Evolutionary conservation across 2,113 vertebrate genomes (phyloP).

Genomic region (Canis aureus): DNA sequence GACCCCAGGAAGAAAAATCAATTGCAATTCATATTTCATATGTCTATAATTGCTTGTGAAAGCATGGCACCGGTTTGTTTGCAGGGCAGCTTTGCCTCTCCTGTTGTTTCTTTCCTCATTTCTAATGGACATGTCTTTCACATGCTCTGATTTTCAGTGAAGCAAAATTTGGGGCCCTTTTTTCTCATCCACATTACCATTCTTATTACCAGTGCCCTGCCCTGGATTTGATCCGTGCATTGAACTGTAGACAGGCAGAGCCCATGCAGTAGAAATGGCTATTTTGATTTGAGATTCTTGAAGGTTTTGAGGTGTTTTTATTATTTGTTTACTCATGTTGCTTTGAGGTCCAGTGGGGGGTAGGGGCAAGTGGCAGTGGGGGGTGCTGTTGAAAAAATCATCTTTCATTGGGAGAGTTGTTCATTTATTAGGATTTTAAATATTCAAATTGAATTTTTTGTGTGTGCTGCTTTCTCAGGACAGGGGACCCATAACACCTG

Average conservation of each 20-base stretch:
- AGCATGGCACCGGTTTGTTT: constrained; percentile 87
- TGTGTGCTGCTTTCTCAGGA: constrained; percentile 85
- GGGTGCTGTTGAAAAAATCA: constrained; percentile 66
- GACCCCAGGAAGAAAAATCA: constrained; percentile 92
- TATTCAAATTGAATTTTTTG: constrained; percentile 88
- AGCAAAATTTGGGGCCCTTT: constrained; percentile 71
- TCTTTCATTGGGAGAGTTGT: constrained; percentile 90
- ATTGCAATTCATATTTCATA: constrained; percentile 95
- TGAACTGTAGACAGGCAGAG: constrained; percentile 66
- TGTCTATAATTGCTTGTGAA: constrained; percentile 92
- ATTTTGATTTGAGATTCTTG: constrained; percentile 81
- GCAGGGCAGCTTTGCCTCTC: constrained; percentile 75
- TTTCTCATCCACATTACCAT: constrained; percentile 72
- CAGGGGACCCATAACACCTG: constrained; percentile 80
- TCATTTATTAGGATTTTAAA: constrained; percentile 92
- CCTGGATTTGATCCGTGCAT: constrained; percentile 63
- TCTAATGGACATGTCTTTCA: constrained; percentile 66
- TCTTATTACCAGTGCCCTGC: constrained; percentile 58
- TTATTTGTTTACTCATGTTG: constrained; percentile 64
- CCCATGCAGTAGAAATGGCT: not conserved
- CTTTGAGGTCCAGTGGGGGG: not conserved
- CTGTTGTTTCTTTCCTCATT: constrained; percentile 82
- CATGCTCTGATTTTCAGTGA: constrained; percentile 76
- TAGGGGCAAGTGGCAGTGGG: too few relatives aligned
- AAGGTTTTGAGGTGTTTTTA: constrained; percentile 54